A percentile compares a stretch with the other conserved stretches of the same genome.
Evolutionary conservation across 2,113 vertebrate genomes (phyloP).

Genomic region (Vulpes lagopus): DNA sequence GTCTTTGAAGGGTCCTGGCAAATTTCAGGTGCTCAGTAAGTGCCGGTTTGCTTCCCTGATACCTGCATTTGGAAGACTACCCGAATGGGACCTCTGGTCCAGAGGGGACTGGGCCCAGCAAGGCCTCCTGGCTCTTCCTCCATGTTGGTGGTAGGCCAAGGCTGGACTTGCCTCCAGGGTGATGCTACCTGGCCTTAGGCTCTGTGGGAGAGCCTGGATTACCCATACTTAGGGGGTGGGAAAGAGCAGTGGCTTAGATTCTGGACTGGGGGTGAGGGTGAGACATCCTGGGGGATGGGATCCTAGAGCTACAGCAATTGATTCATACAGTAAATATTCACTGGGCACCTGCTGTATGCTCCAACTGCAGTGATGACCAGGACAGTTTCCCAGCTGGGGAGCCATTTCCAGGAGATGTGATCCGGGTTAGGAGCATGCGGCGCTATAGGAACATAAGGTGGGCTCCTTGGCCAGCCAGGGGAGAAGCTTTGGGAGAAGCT

Average conservation of each 20-base stretch:
- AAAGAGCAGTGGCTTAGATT: background rate
- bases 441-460: background rate
- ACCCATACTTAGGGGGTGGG: background rate
- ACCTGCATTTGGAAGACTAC: background rate
- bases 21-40: background rate
- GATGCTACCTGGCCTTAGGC: background rate
- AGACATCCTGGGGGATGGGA: background rate
- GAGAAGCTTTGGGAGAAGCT: background rate
- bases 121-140: background rate
- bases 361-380: too few species aligned
- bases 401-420: background rate
- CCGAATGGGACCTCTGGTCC: background rate
- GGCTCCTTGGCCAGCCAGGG: background rate
- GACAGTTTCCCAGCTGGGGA: background rate
- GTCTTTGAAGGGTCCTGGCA: background rate
- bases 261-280: background rate
- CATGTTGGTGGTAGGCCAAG: background rate
- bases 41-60: accelerated
- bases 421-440: background rate
- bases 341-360: background rate
- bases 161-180: background rate
- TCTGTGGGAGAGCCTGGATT: background rate
- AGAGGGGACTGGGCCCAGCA: background rate
- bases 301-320: background rate
- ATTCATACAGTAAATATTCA: background rate